Evolutionary conservation across 2,888 invertebrate genomes (phyloP).

Genomic region (Lutraria lutraria): DNA sequence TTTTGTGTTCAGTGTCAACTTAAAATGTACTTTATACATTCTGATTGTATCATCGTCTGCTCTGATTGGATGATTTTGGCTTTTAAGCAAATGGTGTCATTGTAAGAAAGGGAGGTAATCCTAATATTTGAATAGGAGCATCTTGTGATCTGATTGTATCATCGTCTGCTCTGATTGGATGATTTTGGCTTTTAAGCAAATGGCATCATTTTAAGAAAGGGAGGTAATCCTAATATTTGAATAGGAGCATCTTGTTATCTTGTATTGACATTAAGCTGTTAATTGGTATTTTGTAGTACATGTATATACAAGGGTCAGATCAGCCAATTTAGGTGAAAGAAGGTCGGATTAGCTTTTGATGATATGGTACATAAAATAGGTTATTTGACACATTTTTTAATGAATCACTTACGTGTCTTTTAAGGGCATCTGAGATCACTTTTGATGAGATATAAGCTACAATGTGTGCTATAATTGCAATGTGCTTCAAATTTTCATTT

Average conservation of each 20-base stretch:
- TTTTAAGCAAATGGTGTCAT: not conserved
- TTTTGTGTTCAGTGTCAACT: not conserved
- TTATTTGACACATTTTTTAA: too few species aligned
- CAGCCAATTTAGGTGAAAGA: not conserved
- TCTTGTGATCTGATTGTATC: not conserved
- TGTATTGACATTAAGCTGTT: not conserved
- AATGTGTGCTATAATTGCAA: too few species aligned
- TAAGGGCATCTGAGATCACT: too few species aligned
- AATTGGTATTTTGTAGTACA: not conserved
- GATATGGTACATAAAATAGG: not conserved
- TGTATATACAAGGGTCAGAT: not conserved
- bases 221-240: not conserved
- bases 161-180: not conserved
- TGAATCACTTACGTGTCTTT: too few species aligned
- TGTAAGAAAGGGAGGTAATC: not conserved
- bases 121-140: not conserved
- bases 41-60: not conserved
- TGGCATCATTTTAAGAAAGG: not conserved
- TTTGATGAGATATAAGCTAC: too few species aligned
- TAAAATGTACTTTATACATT: not conserved
- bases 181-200: not conserved
- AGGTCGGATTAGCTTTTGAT: not conserved
- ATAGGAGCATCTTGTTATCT: not conserved
- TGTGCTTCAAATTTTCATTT: too few species aligned
- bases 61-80: not conserved